A percentile compares a stretch with the other conserved stretches of the same genome.
Conservation (phyloP, 1,140 invertebrate genomes). For the Microplitis demolitor region DNA sequence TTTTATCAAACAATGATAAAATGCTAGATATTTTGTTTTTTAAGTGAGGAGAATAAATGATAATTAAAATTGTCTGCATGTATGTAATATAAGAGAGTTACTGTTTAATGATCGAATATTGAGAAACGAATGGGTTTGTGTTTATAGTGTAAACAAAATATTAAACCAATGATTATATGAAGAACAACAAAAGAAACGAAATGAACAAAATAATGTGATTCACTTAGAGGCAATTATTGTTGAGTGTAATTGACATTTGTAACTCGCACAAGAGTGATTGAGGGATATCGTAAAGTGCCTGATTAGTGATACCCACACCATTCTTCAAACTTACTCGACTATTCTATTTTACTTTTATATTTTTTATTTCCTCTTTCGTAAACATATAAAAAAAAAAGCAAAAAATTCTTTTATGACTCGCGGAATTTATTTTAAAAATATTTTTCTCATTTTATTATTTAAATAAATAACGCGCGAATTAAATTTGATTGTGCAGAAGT, state of each 20-base stretch:
- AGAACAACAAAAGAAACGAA: not conserved
- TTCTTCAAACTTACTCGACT: conserved; percentile 40
- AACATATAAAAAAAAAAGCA: too few species aligned
- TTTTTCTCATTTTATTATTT: too few species aligned
- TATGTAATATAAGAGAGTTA: conserved; percentile 19
- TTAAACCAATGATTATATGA: not conserved
- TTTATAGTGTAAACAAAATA: not conserved
- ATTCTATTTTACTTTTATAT: conserved; percentile 23
- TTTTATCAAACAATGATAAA: too few species aligned
- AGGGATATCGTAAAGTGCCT: conserved; percentile 59
- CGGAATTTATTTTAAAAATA: too few species aligned
- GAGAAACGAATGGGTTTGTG: conserved; percentile 2
- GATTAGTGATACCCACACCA: conserved; percentile 54
- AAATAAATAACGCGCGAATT: too few species aligned
- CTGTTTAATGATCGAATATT: not conserved
- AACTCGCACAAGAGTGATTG: conserved; percentile 19
- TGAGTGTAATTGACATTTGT: conserved; percentile 3
- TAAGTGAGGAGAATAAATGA: not conserved
- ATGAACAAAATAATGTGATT: conserved; percentile 8
- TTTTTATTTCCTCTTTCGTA: conserved; percentile 3
- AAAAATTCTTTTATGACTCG: not conserved
- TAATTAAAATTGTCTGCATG: conserved; percentile 25
- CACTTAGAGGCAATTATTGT: not conserved
- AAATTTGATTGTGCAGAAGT: too few species aligned
- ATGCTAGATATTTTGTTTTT: too few species aligned